These are phyloP conservation scores for Gymnoscelis rufifasciata DNA, from an alignment of 2,888 invertebrate species.

Conservation along the genomic window DNA sequence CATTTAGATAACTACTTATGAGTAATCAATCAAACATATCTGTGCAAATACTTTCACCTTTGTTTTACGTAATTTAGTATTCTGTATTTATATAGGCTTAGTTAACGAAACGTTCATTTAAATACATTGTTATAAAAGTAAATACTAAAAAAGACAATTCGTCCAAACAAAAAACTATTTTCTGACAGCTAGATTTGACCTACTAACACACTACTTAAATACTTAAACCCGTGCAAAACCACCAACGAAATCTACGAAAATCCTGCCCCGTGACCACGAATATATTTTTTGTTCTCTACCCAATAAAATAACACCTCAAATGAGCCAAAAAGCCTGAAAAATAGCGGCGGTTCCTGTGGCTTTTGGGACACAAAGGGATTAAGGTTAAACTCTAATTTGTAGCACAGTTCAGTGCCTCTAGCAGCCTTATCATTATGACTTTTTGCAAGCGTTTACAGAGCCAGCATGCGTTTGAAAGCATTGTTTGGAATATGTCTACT, in stretches of 20 bases:
- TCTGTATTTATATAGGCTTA: no score
- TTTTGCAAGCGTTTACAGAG: no score
- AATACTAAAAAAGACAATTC: not conserved
- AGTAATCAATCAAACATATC: no score
- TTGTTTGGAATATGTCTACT: no score
- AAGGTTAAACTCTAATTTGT: not conserved
- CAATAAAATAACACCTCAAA: constrained; percentile 4
- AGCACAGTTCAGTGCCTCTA: not conserved
- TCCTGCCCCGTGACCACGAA: constrained; percentile 2
- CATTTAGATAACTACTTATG: no score
- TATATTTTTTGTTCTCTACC: constrained; percentile 4
- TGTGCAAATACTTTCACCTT: no score
- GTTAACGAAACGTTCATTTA: no score
- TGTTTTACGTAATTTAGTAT: no score
- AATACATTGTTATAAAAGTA: no score
- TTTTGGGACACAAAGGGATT: constrained; percentile 7
- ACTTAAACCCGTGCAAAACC: not conserved
- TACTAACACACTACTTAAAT: not conserved
- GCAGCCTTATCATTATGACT: no score
- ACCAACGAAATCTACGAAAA: not conserved
- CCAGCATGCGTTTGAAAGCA: no score
- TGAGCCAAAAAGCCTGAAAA: constrained; percentile 6
- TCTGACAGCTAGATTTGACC: not conserved
- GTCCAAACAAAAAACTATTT: not conserved
- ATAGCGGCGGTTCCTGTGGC: constrained; percentile 2